A percentile compares a stretch with the other conserved stretches of the same genome.
Evolutionary conservation across 2,797 vertebrate genomes (phyloP).

Genomic region (Lemur catta): DNA sequence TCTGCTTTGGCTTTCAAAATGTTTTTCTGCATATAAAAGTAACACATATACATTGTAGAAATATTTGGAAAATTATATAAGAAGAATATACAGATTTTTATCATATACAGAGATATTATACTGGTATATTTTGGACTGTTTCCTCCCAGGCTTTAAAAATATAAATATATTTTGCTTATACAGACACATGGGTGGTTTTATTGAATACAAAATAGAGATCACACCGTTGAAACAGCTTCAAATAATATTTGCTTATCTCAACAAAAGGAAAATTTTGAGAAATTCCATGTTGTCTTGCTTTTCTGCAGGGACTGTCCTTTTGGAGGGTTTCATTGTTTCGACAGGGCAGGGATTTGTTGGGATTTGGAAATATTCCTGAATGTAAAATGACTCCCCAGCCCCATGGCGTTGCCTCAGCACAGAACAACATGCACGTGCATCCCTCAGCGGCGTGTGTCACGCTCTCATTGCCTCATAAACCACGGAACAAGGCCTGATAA

Average conservation of each 20-base stretch:
- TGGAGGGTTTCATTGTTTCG: neutral
- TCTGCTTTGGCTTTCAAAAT: neutral
- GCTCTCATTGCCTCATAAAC: neutral
- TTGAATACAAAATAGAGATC: neutral
- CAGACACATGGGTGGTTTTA: neutral
- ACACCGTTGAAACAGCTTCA: neutral
- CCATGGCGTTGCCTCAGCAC: fast-evolving
- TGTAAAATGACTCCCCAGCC: neutral
- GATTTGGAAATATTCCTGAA: neutral
- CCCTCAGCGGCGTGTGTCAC: neutral
- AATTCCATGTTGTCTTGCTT: neutral
- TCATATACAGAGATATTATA: neutral
- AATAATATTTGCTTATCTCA: neutral
- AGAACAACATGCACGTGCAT: fast-evolving
- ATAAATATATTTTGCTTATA: conserved; percentile 38
- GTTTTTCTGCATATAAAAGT: neutral
- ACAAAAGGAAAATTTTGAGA: neutral
- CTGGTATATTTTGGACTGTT: neutral
- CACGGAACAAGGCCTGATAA: neutral
- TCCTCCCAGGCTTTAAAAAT: conserved; percentile 23
- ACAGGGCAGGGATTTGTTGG: neutral
- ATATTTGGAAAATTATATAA: neutral
- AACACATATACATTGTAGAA: neutral
- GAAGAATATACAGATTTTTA: conserved; percentile 18
- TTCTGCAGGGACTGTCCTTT: neutral